A percentile compares a stretch with the other conserved stretches of the same genome.
phyloP scores from a whole-genome alignment of 2,113 vertebrate species.

The Eubucco bourcierii region DNA sequence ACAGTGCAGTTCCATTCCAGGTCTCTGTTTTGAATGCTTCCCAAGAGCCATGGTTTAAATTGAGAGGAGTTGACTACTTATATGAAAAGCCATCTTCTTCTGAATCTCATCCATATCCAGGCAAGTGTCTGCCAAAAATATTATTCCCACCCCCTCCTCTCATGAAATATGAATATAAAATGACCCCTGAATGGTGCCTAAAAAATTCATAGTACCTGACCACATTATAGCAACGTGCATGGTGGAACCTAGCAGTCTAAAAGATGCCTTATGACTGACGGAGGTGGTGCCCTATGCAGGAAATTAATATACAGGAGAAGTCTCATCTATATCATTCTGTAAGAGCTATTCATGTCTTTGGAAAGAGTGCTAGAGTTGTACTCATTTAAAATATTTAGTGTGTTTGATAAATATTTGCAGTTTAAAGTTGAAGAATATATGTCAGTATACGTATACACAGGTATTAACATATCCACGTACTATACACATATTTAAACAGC shows the following conservation, averaged over 20 bases:
- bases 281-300: conserved; percentile 43
- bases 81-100: conserved; percentile 60
- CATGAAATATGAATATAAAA: conserved; percentile 63
- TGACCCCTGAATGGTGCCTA: conserved; percentile 44
- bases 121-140: conserved; percentile 60
- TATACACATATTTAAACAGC: background rate
- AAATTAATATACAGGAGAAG: conserved; percentile 48
- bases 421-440: background rate
- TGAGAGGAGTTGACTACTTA: conserved; percentile 60
- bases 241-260: conserved; percentile 4
- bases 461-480: background rate
- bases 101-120: conserved; percentile 49
- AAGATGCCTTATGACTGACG: conserved; percentile 53
- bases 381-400: conserved; percentile 6
- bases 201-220: conserved; percentile 37
- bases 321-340: conserved; percentile 17
- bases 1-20: conserved; percentile 55
- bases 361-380: background rate
- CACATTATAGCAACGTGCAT: background rate
- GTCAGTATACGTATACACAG: background rate
- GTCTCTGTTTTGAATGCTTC: conserved; percentile 53
- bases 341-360: background rate
- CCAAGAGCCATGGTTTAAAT: conserved; percentile 61
- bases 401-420: conserved; percentile 14
- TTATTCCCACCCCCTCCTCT: conserved; percentile 28